Conservation (phyloP, 2,797 vertebrate genomes). For the Otolemur crassicaudatus region DNA sequence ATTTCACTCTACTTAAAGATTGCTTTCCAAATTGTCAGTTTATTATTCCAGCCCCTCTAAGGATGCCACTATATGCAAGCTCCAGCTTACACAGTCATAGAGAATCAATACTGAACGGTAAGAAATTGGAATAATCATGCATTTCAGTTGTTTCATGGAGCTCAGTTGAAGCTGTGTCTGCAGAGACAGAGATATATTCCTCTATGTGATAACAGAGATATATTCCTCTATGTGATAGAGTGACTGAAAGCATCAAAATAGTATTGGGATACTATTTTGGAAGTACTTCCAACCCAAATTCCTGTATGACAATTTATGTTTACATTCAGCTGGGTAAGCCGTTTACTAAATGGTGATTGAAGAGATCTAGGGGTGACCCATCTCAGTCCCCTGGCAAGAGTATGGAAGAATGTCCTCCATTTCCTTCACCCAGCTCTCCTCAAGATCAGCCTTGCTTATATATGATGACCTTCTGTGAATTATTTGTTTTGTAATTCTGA, state of each 20-base stretch:
- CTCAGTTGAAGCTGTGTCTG: background rate
- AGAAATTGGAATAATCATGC: background rate
- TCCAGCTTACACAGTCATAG: background rate
- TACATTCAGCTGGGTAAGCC: background rate
- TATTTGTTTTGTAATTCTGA: constrained; percentile 37
- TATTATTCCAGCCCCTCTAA: background rate
- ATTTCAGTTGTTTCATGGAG: background rate
- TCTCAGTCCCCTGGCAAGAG: background rate
- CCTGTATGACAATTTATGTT: background rate
- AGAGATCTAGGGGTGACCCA: background rate
- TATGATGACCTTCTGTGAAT: background rate
- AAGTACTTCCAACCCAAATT: constrained; percentile 31
- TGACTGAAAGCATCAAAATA: background rate
- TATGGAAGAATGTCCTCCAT: background rate
- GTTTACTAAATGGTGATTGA: constrained; percentile 39
- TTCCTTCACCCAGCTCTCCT: background rate
- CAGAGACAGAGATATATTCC: background rate
- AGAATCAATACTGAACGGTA: background rate
- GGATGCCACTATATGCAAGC: background rate
- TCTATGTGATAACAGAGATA: background rate
- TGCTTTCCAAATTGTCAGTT: background rate
- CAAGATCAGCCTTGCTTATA: background rate
- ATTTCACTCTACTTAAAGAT: background rate
- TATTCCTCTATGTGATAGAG: background rate
- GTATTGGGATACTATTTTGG: background rate